Base-by-base conservation (phyloP, 1,140 invertebrate species). In the Macrocentrus cingulum region DNA sequence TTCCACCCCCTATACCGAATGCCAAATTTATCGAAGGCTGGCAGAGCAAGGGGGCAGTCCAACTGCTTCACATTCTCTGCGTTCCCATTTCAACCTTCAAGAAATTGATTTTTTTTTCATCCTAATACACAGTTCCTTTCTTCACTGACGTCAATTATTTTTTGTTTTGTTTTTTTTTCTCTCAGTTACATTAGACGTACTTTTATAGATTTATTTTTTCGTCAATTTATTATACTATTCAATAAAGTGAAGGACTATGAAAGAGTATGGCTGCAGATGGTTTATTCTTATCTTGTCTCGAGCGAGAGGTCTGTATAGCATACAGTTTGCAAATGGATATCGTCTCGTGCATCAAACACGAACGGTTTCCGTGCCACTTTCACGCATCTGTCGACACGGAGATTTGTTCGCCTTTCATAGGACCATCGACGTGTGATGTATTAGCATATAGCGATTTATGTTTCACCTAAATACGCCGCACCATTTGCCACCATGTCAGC, bases 311-410 rank as follows among this genome's bases (percentile, higher is more conserved):
- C 46, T 15, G 25, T 57, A n/a, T n/a, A n/a, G 32, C 16, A 7
- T 13, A n/a, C 18, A 39, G 22, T 41, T 29, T 13, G 20, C 23
- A 42, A 41, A 50, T 20, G 56, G 37, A 58, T 58, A 58, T 58
- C 48, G 32, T 15, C 48, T n/a, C 58, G 42, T 56, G 60, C 50
- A 60, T 57, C 45, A 54, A 57, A 51, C 53, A 52, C 60, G 69
- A 67, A 64, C 69, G 63, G 63, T 68, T 68, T 70, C 64, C 65
- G 65, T 64, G 60, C 63, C 66, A 70, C 68, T 70, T 70, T 70
- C 65, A 67, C 66, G 61, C 67, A 66, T 70, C 61, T 63, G 62
- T 54, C 62, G 65, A 59, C 66, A 68, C 64, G 37, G 16, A 60
- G 65, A 70, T 70, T 70, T 65, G 61, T 65, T 60, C 62, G 44